Evolutionary conservation across 2,888 invertebrate genomes (phyloP).

Genomic region (Parnassius smintheus): DNA sequence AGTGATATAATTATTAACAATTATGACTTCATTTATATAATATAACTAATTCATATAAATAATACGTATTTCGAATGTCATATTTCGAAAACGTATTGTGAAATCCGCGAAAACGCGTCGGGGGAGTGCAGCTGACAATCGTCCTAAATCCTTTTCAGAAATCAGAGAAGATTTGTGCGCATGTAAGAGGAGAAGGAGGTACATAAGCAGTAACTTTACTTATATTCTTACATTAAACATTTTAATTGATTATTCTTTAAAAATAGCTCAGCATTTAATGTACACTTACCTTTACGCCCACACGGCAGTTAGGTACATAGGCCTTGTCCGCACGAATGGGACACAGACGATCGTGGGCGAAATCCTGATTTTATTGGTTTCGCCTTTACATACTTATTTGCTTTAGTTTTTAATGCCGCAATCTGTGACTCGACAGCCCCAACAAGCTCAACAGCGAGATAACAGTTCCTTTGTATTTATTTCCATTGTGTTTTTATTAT

Average conservation of each 20-base stretch:
- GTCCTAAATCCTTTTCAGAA: too few relatives aligned
- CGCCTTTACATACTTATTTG: conserved; percentile 53
- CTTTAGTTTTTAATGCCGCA: conserved; percentile 53
- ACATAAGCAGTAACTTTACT: too few relatives aligned
- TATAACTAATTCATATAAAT: too few relatives aligned
- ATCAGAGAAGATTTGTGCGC: too few relatives aligned
- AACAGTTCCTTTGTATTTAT: conserved; percentile 13
- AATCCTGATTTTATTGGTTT: conserved; percentile 66
- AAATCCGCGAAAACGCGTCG: too few relatives aligned
- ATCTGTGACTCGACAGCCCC: conserved; percentile 28
- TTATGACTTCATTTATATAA: too few relatives aligned
- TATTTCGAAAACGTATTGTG: too few relatives aligned
- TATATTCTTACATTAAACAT: too few relatives aligned
- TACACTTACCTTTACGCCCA: conserved; percentile 45
- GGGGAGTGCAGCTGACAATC: too few relatives aligned
- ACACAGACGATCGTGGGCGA: conserved; percentile 60
- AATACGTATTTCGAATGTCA: too few relatives aligned
- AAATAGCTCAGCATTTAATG: conserved; percentile 34
- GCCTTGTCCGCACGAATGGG: conserved; percentile 62
- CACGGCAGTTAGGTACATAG: conserved; percentile 46
- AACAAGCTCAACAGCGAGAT: conserved; percentile 23
- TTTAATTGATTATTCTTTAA: not conserved
- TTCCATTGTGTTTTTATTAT: not conserved
- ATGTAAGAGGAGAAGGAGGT: too few relatives aligned
- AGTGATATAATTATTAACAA: too few relatives aligned